Evolutionary conservation across 2,888 invertebrate genomes (phyloP).

Genomic region (Glaucopsyche alexis): DNA sequence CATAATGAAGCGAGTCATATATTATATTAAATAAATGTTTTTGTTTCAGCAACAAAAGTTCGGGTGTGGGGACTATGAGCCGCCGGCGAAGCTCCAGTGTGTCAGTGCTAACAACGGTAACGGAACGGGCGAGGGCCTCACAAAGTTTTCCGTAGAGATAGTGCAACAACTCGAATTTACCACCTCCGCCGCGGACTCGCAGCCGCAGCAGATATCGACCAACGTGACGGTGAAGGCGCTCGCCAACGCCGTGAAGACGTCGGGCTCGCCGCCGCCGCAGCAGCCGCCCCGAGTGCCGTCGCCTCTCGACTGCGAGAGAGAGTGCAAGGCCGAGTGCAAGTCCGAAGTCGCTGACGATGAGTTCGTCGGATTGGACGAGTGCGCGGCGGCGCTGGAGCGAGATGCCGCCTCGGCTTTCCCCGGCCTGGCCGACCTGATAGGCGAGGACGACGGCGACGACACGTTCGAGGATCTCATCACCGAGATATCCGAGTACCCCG

Average conservation of each 20-base stretch:
- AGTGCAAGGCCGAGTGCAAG: constrained; percentile 88
- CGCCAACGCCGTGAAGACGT: constrained; percentile 73
- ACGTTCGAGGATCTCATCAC: constrained; percentile 93
- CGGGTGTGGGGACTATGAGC: constrained; percentile 86
- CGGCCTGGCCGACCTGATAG: constrained; percentile 89
- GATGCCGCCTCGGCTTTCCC: constrained; percentile 89
- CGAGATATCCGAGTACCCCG: constrained; percentile 91
- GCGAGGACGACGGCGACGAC: constrained; percentile 90
- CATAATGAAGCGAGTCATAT: not conserved
- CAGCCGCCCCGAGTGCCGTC: constrained; percentile 85
- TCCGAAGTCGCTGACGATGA: constrained; percentile 89
- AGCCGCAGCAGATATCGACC: constrained; percentile 93
- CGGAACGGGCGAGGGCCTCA: constrained; percentile 75
- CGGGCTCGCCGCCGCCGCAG: constrained; percentile 65
- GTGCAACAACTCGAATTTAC: constrained; percentile 95
- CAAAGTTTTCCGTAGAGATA: constrained; percentile 94
- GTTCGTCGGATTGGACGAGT: constrained; percentile 91
- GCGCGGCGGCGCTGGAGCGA: constrained; percentile 91
- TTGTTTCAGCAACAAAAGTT: constrained; percentile 90
- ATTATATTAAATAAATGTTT: constrained; percentile 25
- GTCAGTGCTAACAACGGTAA: constrained; percentile 61
- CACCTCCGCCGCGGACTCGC: constrained; percentile 91
- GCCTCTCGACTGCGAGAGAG: constrained; percentile 90
- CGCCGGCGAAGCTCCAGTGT: constrained; percentile 86
- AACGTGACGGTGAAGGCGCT: constrained; percentile 92